Evolutionary conservation across 2,797 vertebrate genomes (phyloP).

Genomic region (Phaenicophaeus curvirostris): DNA sequence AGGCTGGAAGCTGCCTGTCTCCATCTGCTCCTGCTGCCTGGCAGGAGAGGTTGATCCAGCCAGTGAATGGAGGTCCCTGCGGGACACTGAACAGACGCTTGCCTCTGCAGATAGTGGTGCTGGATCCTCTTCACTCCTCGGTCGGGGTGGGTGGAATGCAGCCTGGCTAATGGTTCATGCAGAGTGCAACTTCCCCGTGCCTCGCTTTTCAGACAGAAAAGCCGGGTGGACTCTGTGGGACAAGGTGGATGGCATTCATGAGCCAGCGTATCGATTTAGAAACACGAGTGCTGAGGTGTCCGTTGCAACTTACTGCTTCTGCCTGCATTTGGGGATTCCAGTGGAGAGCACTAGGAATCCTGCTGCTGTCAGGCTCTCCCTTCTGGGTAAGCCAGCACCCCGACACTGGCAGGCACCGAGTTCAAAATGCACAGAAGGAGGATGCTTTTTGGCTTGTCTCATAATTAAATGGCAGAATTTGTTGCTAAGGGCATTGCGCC

Average conservation of each 20-base stretch:
- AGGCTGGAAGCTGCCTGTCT: constrained; percentile 46
- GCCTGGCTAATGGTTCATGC: constrained; percentile 4
- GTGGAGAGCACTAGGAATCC: neutral
- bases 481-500: neutral
- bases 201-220: neutral
- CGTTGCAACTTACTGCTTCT: neutral
- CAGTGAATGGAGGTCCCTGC: neutral
- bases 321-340: neutral
- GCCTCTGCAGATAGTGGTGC: neutral
- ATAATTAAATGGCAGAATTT: neutral
- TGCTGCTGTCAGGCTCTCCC: neutral
- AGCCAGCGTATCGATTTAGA: constrained; percentile 5
- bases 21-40: constrained; percentile 60
- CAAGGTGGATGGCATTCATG: neutral
- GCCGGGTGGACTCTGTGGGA: neutral
- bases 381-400: neutral
- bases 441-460: neutral
- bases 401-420: neutral
- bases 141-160: neutral
- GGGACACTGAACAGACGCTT: constrained; percentile 23
- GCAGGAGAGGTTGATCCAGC: constrained; percentile 4
- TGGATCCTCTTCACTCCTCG: neutral
- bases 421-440: neutral
- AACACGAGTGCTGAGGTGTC: neutral
- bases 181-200: neutral